A percentile compares a stretch with the other conserved stretches of the same genome.
phyloP scores from a whole-genome alignment of 2,888 invertebrate genomes.

The Perdita meconis region DNA sequence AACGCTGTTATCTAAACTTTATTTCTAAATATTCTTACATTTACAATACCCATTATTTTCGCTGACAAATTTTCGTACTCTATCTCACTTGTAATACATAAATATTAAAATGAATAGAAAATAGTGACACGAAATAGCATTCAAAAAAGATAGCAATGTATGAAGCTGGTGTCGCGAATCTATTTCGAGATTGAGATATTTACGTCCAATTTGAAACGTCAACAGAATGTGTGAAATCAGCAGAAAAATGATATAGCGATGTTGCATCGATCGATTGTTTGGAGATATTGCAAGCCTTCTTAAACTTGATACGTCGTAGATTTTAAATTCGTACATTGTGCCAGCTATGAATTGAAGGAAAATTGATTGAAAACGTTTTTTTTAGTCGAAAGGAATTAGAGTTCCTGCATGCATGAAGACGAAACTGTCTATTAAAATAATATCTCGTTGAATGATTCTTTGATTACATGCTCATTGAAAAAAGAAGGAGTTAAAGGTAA shows the following conservation, averaged over 20 bases:
- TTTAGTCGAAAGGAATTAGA: neutral
- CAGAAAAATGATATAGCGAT: neutral
- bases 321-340: neutral
- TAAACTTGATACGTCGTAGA: neutral
- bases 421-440: constrained; percentile 6
- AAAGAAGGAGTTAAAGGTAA: constrained; percentile 34
- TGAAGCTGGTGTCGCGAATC: neutral
- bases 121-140: too few species aligned
- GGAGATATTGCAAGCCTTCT: neutral
- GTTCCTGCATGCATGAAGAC: neutral
- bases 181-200: neutral
- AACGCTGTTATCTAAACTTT: too few species aligned
- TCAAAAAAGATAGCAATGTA: neutral
- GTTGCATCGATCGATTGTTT: neutral
- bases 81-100: too few species aligned
- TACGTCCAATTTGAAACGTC: neutral
- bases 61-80: too few species aligned
- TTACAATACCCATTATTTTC: too few species aligned
- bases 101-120: too few species aligned
- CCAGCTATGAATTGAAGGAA: neutral
- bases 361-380: neutral
- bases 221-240: neutral
- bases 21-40: too few species aligned
- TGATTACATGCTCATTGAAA: constrained; percentile 41
- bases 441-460: constrained; percentile 30